phyloP scores from a whole-genome alignment of 2,888 invertebrate species.

The Drosophila gaucha region DNA sequence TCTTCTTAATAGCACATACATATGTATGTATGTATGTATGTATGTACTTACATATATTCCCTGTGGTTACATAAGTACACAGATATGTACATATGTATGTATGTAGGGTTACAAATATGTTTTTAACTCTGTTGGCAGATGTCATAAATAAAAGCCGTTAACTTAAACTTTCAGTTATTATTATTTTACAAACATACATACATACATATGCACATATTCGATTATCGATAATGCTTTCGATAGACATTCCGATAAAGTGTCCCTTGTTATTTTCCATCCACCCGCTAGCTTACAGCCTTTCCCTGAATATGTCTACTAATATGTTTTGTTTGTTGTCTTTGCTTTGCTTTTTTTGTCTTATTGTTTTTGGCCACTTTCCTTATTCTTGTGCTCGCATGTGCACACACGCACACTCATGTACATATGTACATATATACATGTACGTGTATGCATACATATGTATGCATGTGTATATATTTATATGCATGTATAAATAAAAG shows the following conservation, averaged over 20 bases:
- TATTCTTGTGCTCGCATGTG: slow-evolving; percentile 23
- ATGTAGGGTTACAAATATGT: too few relatives aligned
- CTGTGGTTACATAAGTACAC: neutral
- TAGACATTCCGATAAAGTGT: neutral
- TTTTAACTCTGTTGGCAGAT: too few relatives aligned
- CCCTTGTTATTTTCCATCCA: neutral
- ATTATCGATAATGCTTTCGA: slow-evolving; percentile 9
- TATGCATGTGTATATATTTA: too few relatives aligned
- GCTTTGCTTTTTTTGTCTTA: slow-evolving; percentile 22
- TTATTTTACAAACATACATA: neutral
- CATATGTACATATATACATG: neutral
- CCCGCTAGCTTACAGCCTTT: neutral
- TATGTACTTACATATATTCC: too few relatives aligned
- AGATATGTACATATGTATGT: neutral
- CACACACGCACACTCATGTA: neutral
- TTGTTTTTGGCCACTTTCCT: slow-evolving; percentile 33
- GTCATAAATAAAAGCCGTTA: slow-evolving; percentile 1
- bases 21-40: neutral
- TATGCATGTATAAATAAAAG: slow-evolving; percentile 32
- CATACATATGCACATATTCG: neutral
- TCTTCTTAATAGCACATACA: neutral
- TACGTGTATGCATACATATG: neutral
- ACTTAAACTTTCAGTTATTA: slow-evolving; percentile 1
- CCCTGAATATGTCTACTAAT: slow-evolving; percentile 11
- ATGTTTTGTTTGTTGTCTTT: slow-evolving; percentile 38